phyloP scores from a whole-genome alignment of 2,888 invertebrate genomes.

The Seladonia tumulorum region DNA sequence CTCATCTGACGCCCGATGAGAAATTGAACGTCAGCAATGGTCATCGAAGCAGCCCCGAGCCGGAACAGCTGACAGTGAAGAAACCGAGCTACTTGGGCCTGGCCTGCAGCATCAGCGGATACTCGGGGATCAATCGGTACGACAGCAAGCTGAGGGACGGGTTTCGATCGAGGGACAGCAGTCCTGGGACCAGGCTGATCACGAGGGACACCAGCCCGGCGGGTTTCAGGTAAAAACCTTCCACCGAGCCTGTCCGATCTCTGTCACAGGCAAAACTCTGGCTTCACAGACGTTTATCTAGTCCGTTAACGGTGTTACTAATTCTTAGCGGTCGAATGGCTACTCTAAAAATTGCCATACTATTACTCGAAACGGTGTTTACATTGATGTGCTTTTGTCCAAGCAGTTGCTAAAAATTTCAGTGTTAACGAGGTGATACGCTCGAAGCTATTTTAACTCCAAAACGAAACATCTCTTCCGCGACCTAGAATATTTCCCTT shows the following conservation, averaged over 20 bases:
- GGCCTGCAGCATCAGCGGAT: slow-evolving; percentile 96
- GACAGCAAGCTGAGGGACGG: slow-evolving; percentile 92
- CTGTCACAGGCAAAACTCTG: background rate
- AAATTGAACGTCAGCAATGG: slow-evolving; percentile 75
- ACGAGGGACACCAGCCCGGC: slow-evolving; percentile 82
- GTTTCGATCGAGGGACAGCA: slow-evolving; percentile 83
- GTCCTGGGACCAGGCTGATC: slow-evolving; percentile 82
- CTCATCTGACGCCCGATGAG: slow-evolving; percentile 67
- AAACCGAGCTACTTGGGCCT: slow-evolving; percentile 95
- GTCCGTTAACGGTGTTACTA: no score
- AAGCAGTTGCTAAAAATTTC: no score
- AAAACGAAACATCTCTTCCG: no score
- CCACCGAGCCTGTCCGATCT: background rate
- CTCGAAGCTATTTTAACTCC: no score
- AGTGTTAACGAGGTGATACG: no score
- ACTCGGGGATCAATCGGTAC: slow-evolving; percentile 94
- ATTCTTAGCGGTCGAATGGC: no score
- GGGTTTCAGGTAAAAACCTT: slow-evolving; percentile 77
- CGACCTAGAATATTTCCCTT: no score
- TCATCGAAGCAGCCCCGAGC: slow-evolving; percentile 66
- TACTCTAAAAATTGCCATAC: no score
- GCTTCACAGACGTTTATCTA: background rate
- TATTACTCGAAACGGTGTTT: no score
- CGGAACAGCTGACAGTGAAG: slow-evolving; percentile 85
- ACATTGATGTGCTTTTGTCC: no score